Percentiles rank a stretch among this genome's conserved stretches.
phyloP scores from a whole-genome alignment of 2,888 invertebrate genomes.

The Agonopterix arenella region DNA sequence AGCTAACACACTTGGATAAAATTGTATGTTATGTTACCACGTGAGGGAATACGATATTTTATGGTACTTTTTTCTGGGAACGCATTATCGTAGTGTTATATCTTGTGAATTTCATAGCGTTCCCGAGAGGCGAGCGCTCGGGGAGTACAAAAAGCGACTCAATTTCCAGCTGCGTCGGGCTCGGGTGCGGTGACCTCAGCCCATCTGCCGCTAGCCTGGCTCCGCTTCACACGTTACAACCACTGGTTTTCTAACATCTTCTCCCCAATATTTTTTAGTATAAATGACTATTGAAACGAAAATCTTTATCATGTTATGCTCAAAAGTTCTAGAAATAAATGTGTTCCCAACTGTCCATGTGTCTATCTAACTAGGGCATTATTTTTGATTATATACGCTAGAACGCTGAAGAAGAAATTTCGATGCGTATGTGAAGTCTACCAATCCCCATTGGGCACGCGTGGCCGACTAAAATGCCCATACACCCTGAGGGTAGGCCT shows the following conservation, averaged over 20 bases:
- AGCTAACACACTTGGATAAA: slow-evolving; percentile 5
- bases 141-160: slow-evolving; percentile 49
- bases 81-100: slow-evolving; percentile 20
- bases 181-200: slow-evolving; percentile 61
- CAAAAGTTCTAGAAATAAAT: no score
- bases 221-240: slow-evolving; percentile 46
- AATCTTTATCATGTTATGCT: no score
- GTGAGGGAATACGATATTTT: slow-evolving; percentile 4
- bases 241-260: slow-evolving; percentile 31
- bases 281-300: no score
- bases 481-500: no score
- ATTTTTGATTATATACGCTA: no score
- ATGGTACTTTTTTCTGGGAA: slow-evolving; percentile 12
- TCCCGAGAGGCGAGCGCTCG: slow-evolving; percentile 21
- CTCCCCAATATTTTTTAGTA: no score
- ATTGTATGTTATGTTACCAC: background rate
- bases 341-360: no score
- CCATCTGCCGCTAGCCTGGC: slow-evolving; percentile 55
- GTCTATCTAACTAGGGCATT: no score
- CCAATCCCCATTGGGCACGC: no score
- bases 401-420: no score
- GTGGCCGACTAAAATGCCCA: no score
- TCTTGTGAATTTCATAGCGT: slow-evolving; percentile 30
- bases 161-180: slow-evolving; percentile 51
- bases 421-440: no score